phyloP scores from a whole-genome alignment of 2,888 invertebrate genomes.

The Conomelus anceps region DNA sequence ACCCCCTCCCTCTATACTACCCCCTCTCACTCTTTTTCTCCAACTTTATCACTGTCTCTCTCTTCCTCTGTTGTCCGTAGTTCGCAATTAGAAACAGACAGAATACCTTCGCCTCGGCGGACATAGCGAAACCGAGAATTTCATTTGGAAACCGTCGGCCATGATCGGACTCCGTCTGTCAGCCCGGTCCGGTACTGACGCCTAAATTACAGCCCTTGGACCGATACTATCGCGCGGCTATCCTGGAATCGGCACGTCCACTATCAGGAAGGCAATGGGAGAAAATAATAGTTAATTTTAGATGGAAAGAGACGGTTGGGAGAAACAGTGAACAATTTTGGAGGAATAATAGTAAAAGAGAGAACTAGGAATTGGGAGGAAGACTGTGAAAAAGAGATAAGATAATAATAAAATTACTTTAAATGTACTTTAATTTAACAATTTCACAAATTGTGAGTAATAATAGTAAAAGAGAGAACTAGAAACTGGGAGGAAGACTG shows the following conservation, averaged over 20 bases:
- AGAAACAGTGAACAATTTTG: background rate
- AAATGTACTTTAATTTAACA: too few species aligned
- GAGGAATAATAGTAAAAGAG: background rate
- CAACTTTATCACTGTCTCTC: background rate
- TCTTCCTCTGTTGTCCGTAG: background rate
- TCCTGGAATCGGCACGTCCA: background rate
- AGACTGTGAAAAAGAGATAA: background rate
- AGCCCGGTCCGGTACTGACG: too few species aligned
- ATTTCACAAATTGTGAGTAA: too few species aligned
- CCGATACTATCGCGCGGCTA: background rate
- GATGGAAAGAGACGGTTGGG: background rate
- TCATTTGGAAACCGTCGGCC: background rate
- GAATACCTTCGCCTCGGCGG: background rate
- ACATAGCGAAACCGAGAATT: background rate
- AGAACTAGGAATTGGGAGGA: background rate
- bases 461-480: background rate
- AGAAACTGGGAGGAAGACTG: background rate
- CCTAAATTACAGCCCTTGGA: background rate
- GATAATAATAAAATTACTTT: background rate
- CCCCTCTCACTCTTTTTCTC: background rate
- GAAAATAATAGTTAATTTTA: background rate
- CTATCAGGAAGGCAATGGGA: background rate
- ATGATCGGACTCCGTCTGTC: background rate
- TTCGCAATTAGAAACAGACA: background rate
- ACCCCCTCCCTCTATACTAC: background rate